Conservation (phyloP, 2,797 vertebrate species). For the Coregonus ussuriensis region DNA sequence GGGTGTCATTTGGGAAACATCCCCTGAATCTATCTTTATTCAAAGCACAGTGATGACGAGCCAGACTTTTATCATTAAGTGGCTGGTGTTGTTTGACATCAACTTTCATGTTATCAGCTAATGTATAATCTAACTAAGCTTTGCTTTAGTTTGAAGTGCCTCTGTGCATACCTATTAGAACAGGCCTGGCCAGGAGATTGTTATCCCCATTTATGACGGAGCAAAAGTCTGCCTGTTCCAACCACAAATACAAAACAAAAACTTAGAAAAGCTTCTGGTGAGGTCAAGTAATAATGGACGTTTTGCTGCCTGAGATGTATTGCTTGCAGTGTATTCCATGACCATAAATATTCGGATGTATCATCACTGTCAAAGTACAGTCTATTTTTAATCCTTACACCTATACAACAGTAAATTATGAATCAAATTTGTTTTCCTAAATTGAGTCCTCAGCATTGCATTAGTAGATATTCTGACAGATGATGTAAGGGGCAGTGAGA, state of each 20-base stretch:
- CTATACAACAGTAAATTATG: too few species aligned
- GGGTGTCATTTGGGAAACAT: neutral
- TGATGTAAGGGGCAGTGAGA: too few species aligned
- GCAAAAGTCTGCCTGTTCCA: neutral
- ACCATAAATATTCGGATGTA: too few species aligned
- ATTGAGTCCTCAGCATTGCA: too few species aligned
- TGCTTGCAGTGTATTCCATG: neutral
- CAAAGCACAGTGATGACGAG: constrained; percentile 65
- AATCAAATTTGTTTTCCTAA: too few species aligned
- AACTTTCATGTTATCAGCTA: constrained; percentile 67
- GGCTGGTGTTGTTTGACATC: constrained; percentile 60
- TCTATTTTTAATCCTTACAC: too few species aligned
- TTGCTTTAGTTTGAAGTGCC: constrained; percentile 16
- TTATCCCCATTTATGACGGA: neutral
- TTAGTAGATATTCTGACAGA: too few species aligned
- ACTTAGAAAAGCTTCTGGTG: neutral
- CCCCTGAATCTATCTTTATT: constrained; percentile 57
- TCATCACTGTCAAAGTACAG: too few species aligned
- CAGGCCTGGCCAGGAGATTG: neutral
- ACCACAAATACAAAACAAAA: neutral
- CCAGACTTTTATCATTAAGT: constrained; percentile 61
- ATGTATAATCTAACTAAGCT: constrained; percentile 64
- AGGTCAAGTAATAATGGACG: neutral
- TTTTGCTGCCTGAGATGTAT: neutral
- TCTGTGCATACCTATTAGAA: constrained; percentile 55